Conservation (phyloP, 2,113 vertebrate genomes). For the Scalopus aquaticus region DNA sequence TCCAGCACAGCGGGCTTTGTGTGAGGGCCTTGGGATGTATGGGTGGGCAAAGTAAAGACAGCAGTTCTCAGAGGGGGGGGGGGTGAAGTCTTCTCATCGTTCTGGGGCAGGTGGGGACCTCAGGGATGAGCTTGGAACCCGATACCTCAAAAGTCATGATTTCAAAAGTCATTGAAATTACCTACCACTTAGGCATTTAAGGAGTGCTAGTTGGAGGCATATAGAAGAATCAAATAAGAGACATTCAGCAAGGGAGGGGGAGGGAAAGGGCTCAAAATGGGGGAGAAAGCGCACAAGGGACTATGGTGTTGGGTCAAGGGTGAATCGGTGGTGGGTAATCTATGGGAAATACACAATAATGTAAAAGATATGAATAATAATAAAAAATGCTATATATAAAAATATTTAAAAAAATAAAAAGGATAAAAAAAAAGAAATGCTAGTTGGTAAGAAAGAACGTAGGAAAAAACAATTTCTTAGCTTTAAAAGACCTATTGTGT, state of each 20-base stretch:
- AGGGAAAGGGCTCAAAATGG: too few species aligned
- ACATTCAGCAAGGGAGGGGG: too few species aligned
- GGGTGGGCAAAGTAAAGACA: background rate
- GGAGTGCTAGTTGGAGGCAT: background rate
- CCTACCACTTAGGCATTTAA: background rate
- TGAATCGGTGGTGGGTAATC: too few species aligned
- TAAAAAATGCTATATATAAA: too few species aligned
- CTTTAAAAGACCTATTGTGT: background rate
- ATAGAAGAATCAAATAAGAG: too few species aligned
- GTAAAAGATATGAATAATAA: too few species aligned
- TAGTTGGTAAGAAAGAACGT: background rate
- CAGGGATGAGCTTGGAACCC: too few species aligned
- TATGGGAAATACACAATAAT: too few species aligned
- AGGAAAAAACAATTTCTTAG: background rate
- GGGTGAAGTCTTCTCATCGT: background rate
- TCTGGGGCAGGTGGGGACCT: background rate
- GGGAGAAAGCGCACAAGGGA: too few species aligned
- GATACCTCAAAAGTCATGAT: rapidly evolving
- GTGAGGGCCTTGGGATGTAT: background rate
- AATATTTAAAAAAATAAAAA: too few species aligned
- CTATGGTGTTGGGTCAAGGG: too few species aligned
- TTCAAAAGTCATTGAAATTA: background rate
- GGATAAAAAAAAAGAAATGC: too few species aligned
- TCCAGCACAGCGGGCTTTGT: background rate
- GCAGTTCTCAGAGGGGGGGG: background rate